phyloP scores from a whole-genome alignment of 53 echinoderm and acorn worm species.

The Holothuria leucospilota region DNA sequence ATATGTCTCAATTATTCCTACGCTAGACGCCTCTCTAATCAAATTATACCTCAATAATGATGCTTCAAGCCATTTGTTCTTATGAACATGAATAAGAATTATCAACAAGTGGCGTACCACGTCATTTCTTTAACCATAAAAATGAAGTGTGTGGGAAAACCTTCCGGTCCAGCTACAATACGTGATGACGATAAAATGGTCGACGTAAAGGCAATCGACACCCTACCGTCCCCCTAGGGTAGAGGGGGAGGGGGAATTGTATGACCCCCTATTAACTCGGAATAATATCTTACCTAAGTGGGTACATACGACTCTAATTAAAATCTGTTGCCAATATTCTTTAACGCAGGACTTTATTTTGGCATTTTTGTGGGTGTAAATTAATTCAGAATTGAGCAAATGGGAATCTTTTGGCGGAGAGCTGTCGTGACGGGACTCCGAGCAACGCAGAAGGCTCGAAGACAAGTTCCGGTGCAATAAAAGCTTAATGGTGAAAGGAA shows the following conservation, averaged over 20 bases:
- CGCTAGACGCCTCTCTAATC: constrained; percentile 47
- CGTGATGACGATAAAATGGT: constrained; percentile 26
- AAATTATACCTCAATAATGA: constrained; percentile 25
- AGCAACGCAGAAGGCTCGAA: not conserved
- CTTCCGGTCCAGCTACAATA: not conserved
- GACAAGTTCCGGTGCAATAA: constrained; percentile 46
- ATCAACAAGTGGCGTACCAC: constrained; percentile 44
- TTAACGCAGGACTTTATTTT: constrained; percentile 7
- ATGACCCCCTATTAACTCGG: constrained; percentile 35
- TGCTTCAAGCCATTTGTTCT: constrained; percentile 9
- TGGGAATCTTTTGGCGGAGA: not conserved
- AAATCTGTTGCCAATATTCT: constrained; percentile 25
- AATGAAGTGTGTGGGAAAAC: constrained; percentile 7
- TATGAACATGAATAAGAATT: not conserved
- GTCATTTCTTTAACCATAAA: constrained; percentile 25
- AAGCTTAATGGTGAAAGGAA: constrained; percentile 42
- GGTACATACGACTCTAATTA: constrained; percentile 43
- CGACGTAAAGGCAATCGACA: constrained; percentile 54
- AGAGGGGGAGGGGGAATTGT: constrained; percentile 57
- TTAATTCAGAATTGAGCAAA: constrained; percentile 26
- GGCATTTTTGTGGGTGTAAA: constrained; percentile 26
- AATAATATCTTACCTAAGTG: constrained; percentile 35
- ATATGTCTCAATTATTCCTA: constrained; percentile 31
- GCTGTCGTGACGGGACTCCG: constrained; percentile 10
- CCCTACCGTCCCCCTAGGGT: constrained; percentile 74